phyloP scores from a whole-genome alignment of 2,888 invertebrate species.

The Trachelus iudaicus region DNA sequence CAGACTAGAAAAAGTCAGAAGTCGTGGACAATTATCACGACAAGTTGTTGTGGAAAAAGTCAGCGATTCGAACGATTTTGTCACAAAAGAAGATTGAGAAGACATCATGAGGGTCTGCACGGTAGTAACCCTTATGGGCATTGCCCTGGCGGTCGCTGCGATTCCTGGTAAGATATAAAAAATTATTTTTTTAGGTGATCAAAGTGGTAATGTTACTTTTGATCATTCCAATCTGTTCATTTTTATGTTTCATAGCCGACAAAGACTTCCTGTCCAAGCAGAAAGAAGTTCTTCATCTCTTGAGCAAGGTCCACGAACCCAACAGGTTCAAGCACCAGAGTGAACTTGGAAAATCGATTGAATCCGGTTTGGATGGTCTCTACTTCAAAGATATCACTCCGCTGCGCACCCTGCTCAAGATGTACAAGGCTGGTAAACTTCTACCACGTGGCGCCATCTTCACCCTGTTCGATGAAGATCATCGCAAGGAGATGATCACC shows the following conservation, averaged over 20 bases:
- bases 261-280: conserved; percentile 70
- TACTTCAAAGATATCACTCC: conserved; percentile 67
- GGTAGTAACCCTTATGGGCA: conserved; percentile 2
- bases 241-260: conserved; percentile 64
- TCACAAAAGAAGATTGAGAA: not conserved
- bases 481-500: conserved; percentile 73
- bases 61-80: not conserved
- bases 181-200: not conserved
- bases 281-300: conserved; percentile 70
- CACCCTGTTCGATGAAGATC: conserved; percentile 72
- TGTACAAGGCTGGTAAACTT: conserved; percentile 66
- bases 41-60: not conserved
- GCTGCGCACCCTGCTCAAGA: not conserved
- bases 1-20: not conserved
- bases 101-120: conserved; percentile 4
- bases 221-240: not conserved
- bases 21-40: not conserved
- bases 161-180: conserved; percentile 2
- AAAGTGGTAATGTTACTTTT: not conserved
- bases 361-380: conserved; percentile 71
- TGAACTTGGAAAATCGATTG: conserved; percentile 71
- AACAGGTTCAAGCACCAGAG: conserved; percentile 68
- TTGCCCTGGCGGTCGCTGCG: not conserved
- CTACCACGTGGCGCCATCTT: conserved; percentile 73
- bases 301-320: conserved; percentile 75